Conservation (phyloP, 2,113 vertebrate genomes). For the Seriola quinqueradiata region DNA sequence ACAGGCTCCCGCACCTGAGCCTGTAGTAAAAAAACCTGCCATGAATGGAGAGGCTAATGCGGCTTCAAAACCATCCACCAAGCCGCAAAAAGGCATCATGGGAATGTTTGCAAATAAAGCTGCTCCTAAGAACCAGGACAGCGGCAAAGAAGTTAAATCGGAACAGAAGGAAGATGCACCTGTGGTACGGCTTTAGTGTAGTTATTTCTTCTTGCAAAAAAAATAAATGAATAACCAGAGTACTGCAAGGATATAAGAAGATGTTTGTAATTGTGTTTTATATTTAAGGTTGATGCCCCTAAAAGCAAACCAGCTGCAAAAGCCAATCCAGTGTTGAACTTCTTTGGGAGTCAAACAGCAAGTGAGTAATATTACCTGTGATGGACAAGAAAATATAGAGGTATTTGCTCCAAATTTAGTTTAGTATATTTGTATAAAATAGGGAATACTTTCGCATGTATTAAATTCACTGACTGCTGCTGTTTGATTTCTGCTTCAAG, state of each 20-base stretch:
- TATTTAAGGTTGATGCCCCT: conserved; percentile 82
- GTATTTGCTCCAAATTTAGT: no score
- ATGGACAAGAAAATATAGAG: neutral
- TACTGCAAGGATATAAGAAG: neutral
- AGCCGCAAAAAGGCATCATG: conserved; percentile 92
- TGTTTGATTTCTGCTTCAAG: neutral
- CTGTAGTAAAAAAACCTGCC: neutral
- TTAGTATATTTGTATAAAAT: neutral
- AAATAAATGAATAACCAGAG: neutral
- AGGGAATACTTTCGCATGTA: no score
- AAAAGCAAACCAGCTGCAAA: conserved; percentile 87
- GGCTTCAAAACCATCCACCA: conserved; percentile 77
- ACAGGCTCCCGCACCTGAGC: conserved; percentile 14
- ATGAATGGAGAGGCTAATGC: conserved; percentile 79
- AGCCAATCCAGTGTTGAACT: conserved; percentile 86
- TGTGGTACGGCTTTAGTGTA: conserved; percentile 73
- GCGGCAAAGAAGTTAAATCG: conserved; percentile 83
- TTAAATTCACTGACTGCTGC: no score
- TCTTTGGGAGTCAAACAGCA: conserved; percentile 91
- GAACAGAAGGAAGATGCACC: conserved; percentile 84
- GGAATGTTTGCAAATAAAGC: conserved; percentile 91
- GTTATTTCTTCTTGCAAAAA: neutral
- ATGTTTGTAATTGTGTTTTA: neutral
- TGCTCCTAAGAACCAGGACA: conserved; percentile 81
- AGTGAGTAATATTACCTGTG: conserved; percentile 85